These are phyloP conservation scores for Microtus ochrogaster DNA, from an alignment of 2,113 vertebrate species.

Conservation along the genomic window DNA sequence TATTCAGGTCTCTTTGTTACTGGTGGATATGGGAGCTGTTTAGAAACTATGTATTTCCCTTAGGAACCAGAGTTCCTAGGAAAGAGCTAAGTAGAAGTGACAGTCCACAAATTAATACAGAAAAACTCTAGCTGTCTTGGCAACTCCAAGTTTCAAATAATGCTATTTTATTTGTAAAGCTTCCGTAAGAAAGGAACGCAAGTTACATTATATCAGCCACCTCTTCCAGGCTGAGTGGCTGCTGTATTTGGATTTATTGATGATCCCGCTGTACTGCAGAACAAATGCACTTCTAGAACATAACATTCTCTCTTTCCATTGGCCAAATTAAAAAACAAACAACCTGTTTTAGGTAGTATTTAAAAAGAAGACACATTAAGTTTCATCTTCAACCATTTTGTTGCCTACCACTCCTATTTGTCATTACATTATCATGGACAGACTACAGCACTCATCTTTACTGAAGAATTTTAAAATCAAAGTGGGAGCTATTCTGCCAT, in stretches of 20 bases:
- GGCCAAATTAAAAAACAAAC: slow-evolving; percentile 24
- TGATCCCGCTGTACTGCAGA: neutral
- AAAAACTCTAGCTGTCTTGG: slow-evolving; percentile 52
- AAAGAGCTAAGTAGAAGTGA: slow-evolving; percentile 52
- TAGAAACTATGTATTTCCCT: neutral
- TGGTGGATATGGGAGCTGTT: slow-evolving; percentile 53
- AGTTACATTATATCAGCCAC: slow-evolving; percentile 46
- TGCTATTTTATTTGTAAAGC: slow-evolving; percentile 46
- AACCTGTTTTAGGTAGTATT: slow-evolving; percentile 53
- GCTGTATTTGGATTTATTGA: slow-evolving; percentile 24
- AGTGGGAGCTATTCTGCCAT: slow-evolving; percentile 5
- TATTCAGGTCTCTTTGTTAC: slow-evolving; percentile 53
- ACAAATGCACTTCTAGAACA: slow-evolving; percentile 33
- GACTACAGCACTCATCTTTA: slow-evolving; percentile 57
- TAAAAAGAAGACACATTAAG: slow-evolving; percentile 62
- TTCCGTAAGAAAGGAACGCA: slow-evolving; percentile 55
- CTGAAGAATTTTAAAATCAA: slow-evolving; percentile 62
- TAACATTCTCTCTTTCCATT: slow-evolving; percentile 26
- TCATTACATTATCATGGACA: slow-evolving; percentile 50
- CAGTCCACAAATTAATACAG: slow-evolving; percentile 45
- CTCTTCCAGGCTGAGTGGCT: neutral
- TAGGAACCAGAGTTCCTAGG: slow-evolving; percentile 55
- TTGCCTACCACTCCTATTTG: slow-evolving; percentile 55
- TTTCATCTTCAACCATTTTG: slow-evolving; percentile 61
- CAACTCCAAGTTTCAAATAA: slow-evolving; percentile 47